These are phyloP conservation scores for Mormyrus iriodes DNA, from an alignment of 2,113 vertebrate species.

Conservation along the genomic window DNA sequence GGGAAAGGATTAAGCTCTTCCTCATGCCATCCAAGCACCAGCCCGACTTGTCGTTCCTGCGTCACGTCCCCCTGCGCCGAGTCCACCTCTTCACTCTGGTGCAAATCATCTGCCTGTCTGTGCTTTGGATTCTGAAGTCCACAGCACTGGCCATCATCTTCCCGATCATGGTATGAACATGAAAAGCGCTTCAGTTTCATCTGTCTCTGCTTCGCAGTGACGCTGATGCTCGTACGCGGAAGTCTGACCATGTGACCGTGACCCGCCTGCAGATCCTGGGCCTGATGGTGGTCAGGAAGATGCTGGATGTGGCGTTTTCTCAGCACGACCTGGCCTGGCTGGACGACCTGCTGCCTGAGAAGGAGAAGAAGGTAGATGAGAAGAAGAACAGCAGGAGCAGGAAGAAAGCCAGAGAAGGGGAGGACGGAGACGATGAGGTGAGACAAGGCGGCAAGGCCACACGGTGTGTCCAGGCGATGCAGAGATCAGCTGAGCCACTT, in stretches of 20 bases:
- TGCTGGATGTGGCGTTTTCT: slow-evolving; percentile 87
- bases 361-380: slow-evolving; percentile 73
- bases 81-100: slow-evolving; percentile 89
- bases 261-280: slow-evolving; percentile 73
- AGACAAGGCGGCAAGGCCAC: background rate
- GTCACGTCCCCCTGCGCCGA: slow-evolving; percentile 83
- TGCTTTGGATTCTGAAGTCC: slow-evolving; percentile 88
- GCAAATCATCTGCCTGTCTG: slow-evolving; percentile 77
- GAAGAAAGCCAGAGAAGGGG: slow-evolving; percentile 46
- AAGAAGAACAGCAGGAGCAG: slow-evolving; percentile 49
- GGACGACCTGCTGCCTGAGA: slow-evolving; percentile 87
- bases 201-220: background rate
- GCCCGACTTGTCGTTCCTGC: slow-evolving; percentile 79
- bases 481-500: background rate
- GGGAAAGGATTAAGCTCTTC: slow-evolving; percentile 93
- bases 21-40: slow-evolving; percentile 98
- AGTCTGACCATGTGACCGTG: background rate
- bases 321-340: slow-evolving; percentile 93
- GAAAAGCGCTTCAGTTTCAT: background rate
- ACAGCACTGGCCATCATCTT: slow-evolving; percentile 72
- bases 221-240: background rate
- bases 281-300: slow-evolving; percentile 79
- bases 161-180: slow-evolving; percentile 71
- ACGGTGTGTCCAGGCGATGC: background rate
- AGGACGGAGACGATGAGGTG: slow-evolving; percentile 60